phyloP scores from a whole-genome alignment of 1,140 invertebrate species.

The Hycleus phaleratus region DNA sequence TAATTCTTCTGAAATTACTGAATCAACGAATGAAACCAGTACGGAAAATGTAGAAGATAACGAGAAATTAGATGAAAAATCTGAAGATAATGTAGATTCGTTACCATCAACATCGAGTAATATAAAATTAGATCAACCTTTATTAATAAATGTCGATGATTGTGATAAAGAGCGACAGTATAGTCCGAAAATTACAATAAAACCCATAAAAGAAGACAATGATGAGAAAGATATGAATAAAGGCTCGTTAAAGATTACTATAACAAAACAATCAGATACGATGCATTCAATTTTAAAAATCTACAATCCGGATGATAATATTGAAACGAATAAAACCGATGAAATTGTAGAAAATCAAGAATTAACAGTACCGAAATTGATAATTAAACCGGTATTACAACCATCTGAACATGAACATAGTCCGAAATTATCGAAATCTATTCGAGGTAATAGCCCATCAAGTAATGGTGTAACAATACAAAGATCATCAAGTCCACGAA shows the following conservation, averaged over 20 bases:
- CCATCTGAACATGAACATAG: slow-evolving; percentile 25
- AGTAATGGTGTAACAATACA: slow-evolving; percentile 9
- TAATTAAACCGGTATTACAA: slow-evolving; percentile 34
- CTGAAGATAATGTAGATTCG: neutral
- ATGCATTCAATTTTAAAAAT: slow-evolving; percentile 37
- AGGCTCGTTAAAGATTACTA: slow-evolving; percentile 37
- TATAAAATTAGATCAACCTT: slow-evolving; percentile 8
- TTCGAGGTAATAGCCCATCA: slow-evolving; percentile 14
- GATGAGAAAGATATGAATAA: slow-evolving; percentile 26
- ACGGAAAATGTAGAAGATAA: neutral
- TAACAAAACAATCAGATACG: slow-evolving; percentile 37
- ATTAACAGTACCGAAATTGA: slow-evolving; percentile 33
- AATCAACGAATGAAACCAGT: neutral
- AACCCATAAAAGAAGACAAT: slow-evolving; percentile 29
- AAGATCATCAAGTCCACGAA: slow-evolving; percentile 31
- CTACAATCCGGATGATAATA: slow-evolving; percentile 27
- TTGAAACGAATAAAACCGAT: neutral
- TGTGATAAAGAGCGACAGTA: slow-evolving; percentile 23
- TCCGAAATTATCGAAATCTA: slow-evolving; percentile 28
- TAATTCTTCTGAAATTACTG: too few relatives aligned
- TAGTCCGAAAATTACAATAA: slow-evolving; percentile 38
- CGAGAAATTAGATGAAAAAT: neutral
- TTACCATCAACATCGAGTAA: neutral
- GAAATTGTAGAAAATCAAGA: slow-evolving; percentile 12
- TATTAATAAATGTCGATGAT: slow-evolving; percentile 25